Conservation (phyloP, 2,888 invertebrate genomes). For the Chrysopilus asiliformis region DNA sequence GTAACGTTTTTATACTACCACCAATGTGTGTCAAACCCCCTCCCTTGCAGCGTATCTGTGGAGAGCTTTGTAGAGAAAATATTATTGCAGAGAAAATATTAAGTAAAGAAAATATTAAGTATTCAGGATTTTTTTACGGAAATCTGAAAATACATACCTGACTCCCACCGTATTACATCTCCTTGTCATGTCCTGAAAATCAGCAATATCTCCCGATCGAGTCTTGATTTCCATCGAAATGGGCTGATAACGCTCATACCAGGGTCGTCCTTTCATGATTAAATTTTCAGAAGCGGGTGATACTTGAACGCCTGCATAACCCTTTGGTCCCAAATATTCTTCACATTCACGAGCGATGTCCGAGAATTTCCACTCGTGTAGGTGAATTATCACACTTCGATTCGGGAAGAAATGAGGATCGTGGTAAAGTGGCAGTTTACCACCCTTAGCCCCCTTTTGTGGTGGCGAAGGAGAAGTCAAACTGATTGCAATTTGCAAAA, state of each 20-base stretch:
- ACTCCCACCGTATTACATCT: slow-evolving; percentile 6
- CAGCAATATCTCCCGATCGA: slow-evolving; percentile 3
- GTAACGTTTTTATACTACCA: too few species aligned
- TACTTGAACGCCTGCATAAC: slow-evolving; percentile 49
- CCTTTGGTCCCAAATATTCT: slow-evolving; percentile 48
- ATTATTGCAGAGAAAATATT: too few species aligned
- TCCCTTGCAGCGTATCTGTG: too few species aligned
- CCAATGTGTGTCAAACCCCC: too few species aligned
- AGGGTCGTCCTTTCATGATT: slow-evolving; percentile 46
- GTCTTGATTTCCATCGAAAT: slow-evolving; percentile 5
- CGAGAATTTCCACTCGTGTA: slow-evolving; percentile 63
- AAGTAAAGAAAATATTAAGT: too few species aligned
- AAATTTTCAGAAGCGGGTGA: slow-evolving; percentile 59
- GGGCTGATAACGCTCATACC: slow-evolving; percentile 44
- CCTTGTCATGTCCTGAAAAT: slow-evolving; percentile 5
- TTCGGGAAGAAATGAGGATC: slow-evolving; percentile 42
- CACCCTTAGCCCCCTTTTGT: too few species aligned
- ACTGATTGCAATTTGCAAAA: too few species aligned
- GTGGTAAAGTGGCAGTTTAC: neutral
- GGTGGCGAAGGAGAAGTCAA: too few species aligned
- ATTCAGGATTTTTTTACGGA: too few species aligned
- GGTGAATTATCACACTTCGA: slow-evolving; percentile 48
- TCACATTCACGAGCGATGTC: slow-evolving; percentile 62
- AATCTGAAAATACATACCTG: neutral
- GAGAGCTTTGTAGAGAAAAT: too few species aligned